These are phyloP conservation scores for Tachysurus fulvidraco DNA, from an alignment of 2,113 vertebrate species.

Conservation along the genomic window DNA sequence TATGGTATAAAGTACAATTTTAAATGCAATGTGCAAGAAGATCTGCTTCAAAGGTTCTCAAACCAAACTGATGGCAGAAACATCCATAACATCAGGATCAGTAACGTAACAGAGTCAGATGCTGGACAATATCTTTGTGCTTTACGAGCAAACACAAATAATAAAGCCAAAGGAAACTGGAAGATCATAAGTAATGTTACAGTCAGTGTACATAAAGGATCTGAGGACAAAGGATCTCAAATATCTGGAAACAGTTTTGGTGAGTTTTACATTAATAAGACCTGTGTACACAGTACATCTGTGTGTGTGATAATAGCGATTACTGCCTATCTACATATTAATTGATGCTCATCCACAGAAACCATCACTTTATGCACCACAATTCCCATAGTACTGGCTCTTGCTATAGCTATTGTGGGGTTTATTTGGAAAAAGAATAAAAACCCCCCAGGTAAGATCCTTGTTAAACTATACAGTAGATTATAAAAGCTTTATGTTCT, in stretches of 20 bases:
- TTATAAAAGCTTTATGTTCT: background rate
- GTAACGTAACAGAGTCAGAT: constrained; percentile 29
- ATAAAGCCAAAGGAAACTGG: constrained; percentile 1
- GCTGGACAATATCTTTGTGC: constrained; percentile 49
- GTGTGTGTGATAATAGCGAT: background rate
- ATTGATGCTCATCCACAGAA: background rate
- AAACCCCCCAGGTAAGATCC: background rate
- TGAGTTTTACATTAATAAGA: constrained; percentile 1
- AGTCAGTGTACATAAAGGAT: constrained; percentile 27
- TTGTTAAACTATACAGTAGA: background rate
- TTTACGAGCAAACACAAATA: background rate
- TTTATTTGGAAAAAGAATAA: background rate
- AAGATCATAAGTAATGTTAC: constrained; percentile 39
- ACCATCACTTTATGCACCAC: background rate
- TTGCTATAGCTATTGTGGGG: background rate
- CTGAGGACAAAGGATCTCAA: too few relatives aligned
- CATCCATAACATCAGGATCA: constrained; percentile 42
- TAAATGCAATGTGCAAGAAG: constrained; percentile 4
- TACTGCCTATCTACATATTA: background rate
- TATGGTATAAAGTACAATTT: background rate
- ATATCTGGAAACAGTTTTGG: background rate
- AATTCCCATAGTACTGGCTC: background rate
- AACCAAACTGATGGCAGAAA: background rate
- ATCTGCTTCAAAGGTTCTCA: constrained; percentile 17
- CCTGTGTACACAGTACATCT: background rate